These are phyloP conservation scores for Rousettus leschenaultii DNA, from an alignment of 2,113 vertebrate species.

Conservation along the genomic window DNA sequence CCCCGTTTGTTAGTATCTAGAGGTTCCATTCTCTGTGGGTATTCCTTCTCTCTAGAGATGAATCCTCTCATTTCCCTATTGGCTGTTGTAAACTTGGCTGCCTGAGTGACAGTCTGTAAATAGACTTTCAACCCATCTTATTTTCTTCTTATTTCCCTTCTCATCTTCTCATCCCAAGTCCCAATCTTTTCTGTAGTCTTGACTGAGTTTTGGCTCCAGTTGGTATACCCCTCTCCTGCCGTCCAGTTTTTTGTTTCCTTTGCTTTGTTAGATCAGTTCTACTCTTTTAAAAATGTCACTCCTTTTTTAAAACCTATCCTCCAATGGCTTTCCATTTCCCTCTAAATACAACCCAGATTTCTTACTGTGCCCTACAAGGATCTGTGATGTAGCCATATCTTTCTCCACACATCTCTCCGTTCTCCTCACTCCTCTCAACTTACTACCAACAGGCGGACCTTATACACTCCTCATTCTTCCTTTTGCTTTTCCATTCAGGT, in stretches of 20 bases:
- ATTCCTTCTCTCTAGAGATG: neutral
- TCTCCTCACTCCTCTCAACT: neutral
- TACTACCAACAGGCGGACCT: neutral
- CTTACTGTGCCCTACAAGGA: neutral
- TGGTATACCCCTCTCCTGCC: neutral
- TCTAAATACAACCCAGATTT: neutral
- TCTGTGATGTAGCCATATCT: neutral
- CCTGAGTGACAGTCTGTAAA: neutral
- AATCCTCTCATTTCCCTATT: neutral
- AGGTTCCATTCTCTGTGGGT: neutral
- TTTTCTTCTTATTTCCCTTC: neutral
- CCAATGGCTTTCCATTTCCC: neutral
- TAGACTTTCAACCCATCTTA: neutral
- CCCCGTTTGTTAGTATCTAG: neutral
- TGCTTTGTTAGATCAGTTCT: neutral
- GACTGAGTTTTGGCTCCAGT: neutral
- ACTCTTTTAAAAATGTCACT: neutral
- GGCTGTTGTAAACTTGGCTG: neutral
- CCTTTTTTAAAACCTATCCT: neutral
- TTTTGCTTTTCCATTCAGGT: neutral
- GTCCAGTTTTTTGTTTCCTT: neutral
- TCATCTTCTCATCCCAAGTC: neutral
- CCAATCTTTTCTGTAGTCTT: neutral
- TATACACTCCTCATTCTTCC: neutral
- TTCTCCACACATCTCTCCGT: neutral